phyloP scores from a whole-genome alignment of 37 sponge, comb jelly and placozoan genomes.

The Amphimedon queenslandica region DNA sequence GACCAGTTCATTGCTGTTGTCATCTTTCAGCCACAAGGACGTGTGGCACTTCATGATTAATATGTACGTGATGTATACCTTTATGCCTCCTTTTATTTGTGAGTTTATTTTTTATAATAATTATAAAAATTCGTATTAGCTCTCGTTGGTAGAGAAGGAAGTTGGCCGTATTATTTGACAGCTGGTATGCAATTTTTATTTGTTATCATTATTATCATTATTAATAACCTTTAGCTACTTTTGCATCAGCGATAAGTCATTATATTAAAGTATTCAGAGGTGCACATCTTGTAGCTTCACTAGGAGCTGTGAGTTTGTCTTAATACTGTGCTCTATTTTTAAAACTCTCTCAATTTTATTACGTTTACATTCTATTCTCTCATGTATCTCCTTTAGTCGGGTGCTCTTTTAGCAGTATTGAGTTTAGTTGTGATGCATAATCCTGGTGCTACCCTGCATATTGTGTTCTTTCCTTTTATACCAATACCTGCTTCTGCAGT shows the following conservation, averaged over 20 bases:
- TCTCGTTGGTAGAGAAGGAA: neutral
- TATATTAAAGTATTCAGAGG: conserved; percentile 8
- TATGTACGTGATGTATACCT: conserved; percentile 73
- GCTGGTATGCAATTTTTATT: conserved; percentile 13
- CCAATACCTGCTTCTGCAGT: conserved; percentile 57
- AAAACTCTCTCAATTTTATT: too few relatives aligned
- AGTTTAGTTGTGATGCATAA: conserved; percentile 13
- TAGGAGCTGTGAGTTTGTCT: conserved; percentile 49
- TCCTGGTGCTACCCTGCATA: conserved; percentile 35
- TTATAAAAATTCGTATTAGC: neutral
- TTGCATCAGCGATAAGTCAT: conserved; percentile 40
- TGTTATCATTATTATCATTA: neutral
- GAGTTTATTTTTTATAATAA: neutral
- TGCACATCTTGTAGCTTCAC: conserved; percentile 11
- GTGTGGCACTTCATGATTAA: conserved; percentile 57
- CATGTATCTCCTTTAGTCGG: conserved; percentile 31
- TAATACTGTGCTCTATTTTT: neutral
- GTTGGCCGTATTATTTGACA: conserved; percentile 18
- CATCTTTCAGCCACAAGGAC: conserved; percentile 61
- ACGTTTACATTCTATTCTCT: too few relatives aligned
- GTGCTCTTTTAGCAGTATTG: conserved; percentile 58
- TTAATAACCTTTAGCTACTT: conserved; percentile 12
- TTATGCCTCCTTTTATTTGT: conserved; percentile 35
- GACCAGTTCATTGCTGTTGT: conserved; percentile 33
- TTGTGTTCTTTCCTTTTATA: conserved; percentile 67